A percentile compares a stretch with the other conserved stretches of the same genome.
Evolutionary conservation across 2,797 vertebrate genomes (phyloP).

Genomic region (Neostethus bicornis): DNA sequence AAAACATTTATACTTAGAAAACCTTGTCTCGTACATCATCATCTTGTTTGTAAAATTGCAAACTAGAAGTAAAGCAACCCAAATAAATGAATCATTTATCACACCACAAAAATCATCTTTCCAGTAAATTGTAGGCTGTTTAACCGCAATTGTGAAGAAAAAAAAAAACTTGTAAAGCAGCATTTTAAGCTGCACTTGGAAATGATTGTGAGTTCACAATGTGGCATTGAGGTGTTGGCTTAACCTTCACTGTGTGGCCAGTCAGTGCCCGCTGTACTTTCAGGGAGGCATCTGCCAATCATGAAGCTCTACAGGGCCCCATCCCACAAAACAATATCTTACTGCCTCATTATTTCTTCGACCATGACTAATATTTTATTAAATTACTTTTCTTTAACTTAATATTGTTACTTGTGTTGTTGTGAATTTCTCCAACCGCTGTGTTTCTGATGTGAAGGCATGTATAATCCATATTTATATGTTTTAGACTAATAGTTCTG

Average conservation of each 20-base stretch:
- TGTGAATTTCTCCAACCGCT: conserved; percentile 49
- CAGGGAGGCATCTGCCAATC: conserved; percentile 79
- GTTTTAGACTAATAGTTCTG: conserved; percentile 58
- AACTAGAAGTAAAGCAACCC: conserved; percentile 26
- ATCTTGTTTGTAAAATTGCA: conserved; percentile 36
- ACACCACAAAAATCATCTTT: conserved; percentile 8
- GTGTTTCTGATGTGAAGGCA: conserved; percentile 57
- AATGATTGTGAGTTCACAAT: conserved; percentile 34
- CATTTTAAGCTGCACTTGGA: conserved; percentile 29
- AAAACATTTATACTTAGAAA: conserved; percentile 59
- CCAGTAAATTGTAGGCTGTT: conserved; percentile 9
- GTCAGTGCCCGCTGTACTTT: conserved; percentile 67
- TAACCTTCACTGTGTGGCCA: conserved; percentile 39
- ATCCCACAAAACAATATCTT: conserved; percentile 49
- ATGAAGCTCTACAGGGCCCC: conserved; percentile 68
- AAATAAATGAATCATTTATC: conserved; percentile 18
- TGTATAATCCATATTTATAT: conserved; percentile 67
- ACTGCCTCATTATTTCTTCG: conserved; percentile 45
- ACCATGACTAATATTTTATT: conserved; percentile 41
- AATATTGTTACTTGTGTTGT: conserved; percentile 34
- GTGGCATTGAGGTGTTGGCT: conserved; percentile 38
- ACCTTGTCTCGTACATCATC: conserved; percentile 50
- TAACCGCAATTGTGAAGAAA: conserved; percentile 1
- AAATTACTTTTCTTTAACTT: conserved; percentile 41
- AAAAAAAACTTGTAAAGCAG: conserved; percentile 4